These are phyloP conservation scores for Sapajus apella DNA, from an alignment of 2,113 vertebrate species.

Conservation along the genomic window DNA sequence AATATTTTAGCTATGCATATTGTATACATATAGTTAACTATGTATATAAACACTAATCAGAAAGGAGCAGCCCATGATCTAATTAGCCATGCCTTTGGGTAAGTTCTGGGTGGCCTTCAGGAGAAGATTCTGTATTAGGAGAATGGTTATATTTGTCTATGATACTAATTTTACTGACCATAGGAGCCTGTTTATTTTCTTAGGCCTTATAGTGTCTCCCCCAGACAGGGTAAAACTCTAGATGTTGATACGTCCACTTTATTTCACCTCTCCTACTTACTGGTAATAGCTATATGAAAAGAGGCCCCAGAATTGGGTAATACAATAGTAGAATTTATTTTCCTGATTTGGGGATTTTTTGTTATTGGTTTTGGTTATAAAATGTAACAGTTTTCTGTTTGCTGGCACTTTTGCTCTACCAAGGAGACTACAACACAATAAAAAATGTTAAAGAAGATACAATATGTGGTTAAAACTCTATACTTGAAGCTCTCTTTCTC, in stretches of 20 bases:
- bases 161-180: not conserved
- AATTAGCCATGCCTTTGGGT: not conserved
- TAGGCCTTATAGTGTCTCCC: not conserved
- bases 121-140: not conserved
- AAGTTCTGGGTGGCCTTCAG: not conserved
- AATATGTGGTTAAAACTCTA: not conserved
- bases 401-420: not conserved
- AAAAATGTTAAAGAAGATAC: not conserved
- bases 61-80: not conserved
- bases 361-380: not conserved
- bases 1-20: too few relatives aligned
- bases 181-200: not conserved
- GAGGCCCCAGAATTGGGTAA: not conserved
- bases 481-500: not conserved
- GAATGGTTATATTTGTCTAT: not conserved
- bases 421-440: not conserved
- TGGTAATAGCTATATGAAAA: not conserved
- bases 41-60: not conserved
- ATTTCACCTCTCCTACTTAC: not conserved
- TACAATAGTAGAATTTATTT: not conserved
- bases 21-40: not conserved
- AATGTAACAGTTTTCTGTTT: not conserved
- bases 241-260: not conserved
- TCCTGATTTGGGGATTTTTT: not conserved
- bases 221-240: not conserved